These are phyloP conservation scores for Sebastes trivittatus DNA, from an alignment of 2,797 vertebrate species.

Conservation along the genomic window DNA sequence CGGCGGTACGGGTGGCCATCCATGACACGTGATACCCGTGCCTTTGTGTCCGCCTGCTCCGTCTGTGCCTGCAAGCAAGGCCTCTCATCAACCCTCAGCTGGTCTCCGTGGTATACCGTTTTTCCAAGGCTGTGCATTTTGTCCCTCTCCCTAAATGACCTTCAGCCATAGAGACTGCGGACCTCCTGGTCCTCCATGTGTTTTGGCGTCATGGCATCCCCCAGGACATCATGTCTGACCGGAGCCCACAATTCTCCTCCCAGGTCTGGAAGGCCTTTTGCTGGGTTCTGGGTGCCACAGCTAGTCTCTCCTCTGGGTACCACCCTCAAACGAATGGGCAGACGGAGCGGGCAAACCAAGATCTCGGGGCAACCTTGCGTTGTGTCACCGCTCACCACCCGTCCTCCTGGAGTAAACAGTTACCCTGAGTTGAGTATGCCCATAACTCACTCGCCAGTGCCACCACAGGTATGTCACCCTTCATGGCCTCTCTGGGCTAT, in stretches of 20 bases:
- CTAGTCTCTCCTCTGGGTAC: not conserved
- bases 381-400: not conserved
- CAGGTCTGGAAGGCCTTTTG: not conserved
- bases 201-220: not conserved
- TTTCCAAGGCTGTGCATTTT: not conserved
- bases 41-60: not conserved
- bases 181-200: not conserved
- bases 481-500: not conserved
- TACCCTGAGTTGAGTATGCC: not conserved
- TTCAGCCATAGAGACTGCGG: not conserved
- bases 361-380: not conserved
- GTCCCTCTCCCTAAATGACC: not conserved
- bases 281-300: not conserved
- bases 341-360: not conserved
- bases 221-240: not conserved
- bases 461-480: not conserved
- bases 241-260: not conserved
- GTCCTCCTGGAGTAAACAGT: not conserved
- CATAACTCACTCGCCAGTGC: not conserved
- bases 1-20: not conserved
- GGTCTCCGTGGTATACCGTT: not conserved
- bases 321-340: not conserved
- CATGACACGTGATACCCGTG: not conserved
- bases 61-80: not conserved
- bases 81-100: not conserved